Evolutionary conservation across 1,140 invertebrate genomes (phyloP).

Genomic region (Zaprionus taronus): DNA sequence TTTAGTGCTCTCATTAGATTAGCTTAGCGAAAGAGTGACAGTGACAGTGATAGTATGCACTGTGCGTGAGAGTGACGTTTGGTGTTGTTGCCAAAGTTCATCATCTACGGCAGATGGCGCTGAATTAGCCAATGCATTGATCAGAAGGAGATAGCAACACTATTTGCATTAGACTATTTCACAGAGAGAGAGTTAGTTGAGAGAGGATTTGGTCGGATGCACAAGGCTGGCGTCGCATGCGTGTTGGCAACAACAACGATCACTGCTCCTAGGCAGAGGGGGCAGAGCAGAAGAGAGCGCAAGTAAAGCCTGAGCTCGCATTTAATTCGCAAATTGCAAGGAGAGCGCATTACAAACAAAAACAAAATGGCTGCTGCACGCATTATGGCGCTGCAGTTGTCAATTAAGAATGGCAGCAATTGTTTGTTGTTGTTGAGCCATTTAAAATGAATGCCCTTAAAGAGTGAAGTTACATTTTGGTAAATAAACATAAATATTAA

Average conservation of each 20-base stretch:
- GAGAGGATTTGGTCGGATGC: too few species aligned
- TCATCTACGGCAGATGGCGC: not conserved
- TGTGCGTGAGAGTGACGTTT: not conserved
- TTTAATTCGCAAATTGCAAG: not conserved
- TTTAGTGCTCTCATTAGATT: not conserved
- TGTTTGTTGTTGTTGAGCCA: not conserved
- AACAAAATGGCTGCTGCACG: not conserved
- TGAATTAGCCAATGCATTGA: not conserved
- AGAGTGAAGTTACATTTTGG: not conserved
- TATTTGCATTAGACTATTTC: not conserved
- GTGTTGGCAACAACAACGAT: constrained; percentile 2
- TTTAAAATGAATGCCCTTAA: not conserved
- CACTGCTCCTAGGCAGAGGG: not conserved
- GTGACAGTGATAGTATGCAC: not conserved
- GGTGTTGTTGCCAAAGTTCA: not conserved
- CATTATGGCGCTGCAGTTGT: too few species aligned
- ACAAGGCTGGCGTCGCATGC: not conserved
- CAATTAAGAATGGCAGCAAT: not conserved
- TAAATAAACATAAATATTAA: not conserved
- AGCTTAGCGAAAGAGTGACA: not conserved
- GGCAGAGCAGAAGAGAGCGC: not conserved
- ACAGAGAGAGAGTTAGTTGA: not conserved
- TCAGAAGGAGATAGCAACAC: not conserved
- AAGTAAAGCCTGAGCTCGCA: not conserved
- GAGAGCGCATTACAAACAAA: not conserved